Evolutionary conservation across 2,113 vertebrate species (phyloP), one percentile per base, ranked within the genome.

Genomic region (Catharus minimus): DNA sequence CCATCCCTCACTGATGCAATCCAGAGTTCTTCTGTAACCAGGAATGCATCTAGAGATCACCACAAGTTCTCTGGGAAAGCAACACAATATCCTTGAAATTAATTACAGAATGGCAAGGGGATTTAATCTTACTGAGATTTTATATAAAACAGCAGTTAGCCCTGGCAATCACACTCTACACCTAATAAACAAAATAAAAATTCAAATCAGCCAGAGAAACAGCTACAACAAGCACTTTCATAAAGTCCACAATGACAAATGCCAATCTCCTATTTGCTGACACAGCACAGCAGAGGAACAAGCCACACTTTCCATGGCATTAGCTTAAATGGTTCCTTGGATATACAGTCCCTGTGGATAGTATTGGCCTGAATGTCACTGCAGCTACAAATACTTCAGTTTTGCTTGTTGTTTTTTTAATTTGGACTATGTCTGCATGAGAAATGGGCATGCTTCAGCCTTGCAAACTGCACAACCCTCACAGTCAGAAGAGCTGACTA

Each of bases 121-220:
- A 79, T 81, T 92, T 92, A 86, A 95, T 94, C 86, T 71, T 28
- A 66, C 11, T 61, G 91, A 95, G 82, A 88, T 78, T 72, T 91
- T 77, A 64, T 26, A 88, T 83, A 86, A 90, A 95, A 87, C 32
- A 69, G 50, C 82, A 82, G 94, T 91, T 93, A 87, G 77, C 26
- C 60, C 85, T 94, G 95, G 94, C 84, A 88, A 74, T 77, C 76
- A 82, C 18, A 38, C 47, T 74, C 60, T 38, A 75, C 85, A 95
- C 36, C 60, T 94, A 95, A 91, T 90, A 81, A 87, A 94, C 47
- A 93, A 92, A 95, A 95, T 90, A 93, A 96, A 96, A 95, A 96
- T 95, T 94, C 94, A 92, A 85, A 96, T 90, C 72, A 94, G 95
- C 74, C 78, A 91, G 76, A 90, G 83, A 90, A 95, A 95, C 56